Base-by-base conservation (phyloP, 2,113 vertebrate genomes). In the Budorcas taxicolor region DNA sequence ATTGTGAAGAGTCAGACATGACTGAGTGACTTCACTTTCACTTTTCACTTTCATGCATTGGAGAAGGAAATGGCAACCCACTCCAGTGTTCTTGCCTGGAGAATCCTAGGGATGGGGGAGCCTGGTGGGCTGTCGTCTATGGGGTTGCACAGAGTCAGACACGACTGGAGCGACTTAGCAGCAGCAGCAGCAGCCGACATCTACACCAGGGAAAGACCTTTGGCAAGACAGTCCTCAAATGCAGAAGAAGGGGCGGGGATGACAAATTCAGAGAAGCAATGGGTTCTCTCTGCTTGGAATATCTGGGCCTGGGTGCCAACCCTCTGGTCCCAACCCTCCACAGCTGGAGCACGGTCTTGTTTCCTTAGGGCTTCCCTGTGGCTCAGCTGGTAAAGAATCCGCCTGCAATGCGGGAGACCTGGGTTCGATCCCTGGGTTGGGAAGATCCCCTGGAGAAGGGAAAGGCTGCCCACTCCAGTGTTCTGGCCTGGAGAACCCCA, bases 251-350 rank as follows among this genome's bases (percentile, higher is more conserved):
- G 6, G 5, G 5, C 60, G 3, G 7, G 31, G 7, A 80, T 16
- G 33, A 6, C 5, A 21, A 31, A 0, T 23, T 50, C 10, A 25
- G 57, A 86, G 40, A 50, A 21, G 2, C 10, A 31, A 0, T 0
- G 6, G 33, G 21, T 90, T 21, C 36, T 17, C 16, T 55, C 50
- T 40, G 27, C 36, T 0, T 7, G 9, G 31, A 8, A 23, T 16
- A 15, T 47, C 21, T 86, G 94, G 40, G 12, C 1, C 36, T 85
- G 29, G 14, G 21, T 52, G 6, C 50, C 29, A 27, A 36, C 40
- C 50, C 33, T 45, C 58, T 9, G 27, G 78, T 2, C 27, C 40
- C 43, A 43, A 64, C 71, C 64, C 93, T 74, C 40, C 29, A 29
- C 5, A 15, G 14, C 86, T 25, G 6, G 12, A 89, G 11, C 62